These are phyloP conservation scores for Amazona ochrocephala DNA, from an alignment of 2,797 vertebrate species.

Conservation along the genomic window DNA sequence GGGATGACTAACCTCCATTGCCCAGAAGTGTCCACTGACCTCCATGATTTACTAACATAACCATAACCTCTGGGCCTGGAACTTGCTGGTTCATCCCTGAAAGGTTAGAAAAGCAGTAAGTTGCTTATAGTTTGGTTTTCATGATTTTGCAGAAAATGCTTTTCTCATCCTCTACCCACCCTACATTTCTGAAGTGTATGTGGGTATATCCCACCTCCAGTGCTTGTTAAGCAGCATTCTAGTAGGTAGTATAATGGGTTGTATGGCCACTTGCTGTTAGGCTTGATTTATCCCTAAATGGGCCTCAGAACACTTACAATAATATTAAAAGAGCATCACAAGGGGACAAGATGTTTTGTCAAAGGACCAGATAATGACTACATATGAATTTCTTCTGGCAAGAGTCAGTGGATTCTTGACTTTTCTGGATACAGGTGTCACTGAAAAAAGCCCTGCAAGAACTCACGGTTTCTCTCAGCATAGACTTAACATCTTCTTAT, in stretches of 20 bases:
- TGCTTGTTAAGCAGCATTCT: not conserved
- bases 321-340: not conserved
- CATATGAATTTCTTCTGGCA: not conserved
- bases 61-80: not conserved
- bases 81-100: not conserved
- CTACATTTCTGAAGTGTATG: not conserved
- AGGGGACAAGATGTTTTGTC: not conserved
- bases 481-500: not conserved
- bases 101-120: not conserved
- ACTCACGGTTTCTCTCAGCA: not conserved
- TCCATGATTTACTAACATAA: not conserved
- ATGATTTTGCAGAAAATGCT: not conserved
- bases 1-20: not conserved
- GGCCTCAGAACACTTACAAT: not conserved
- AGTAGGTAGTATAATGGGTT: rapidly evolving
- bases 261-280: not conserved
- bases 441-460: not conserved
- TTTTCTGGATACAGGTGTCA: not conserved
- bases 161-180: not conserved
- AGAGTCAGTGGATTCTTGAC: rapidly evolving
- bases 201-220: not conserved
- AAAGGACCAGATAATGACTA: not conserved
- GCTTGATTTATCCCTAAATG: not conserved
- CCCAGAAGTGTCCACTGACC: not conserved
- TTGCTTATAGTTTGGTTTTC: not conserved